Base-by-base conservation (phyloP, 2,113 vertebrate genomes). In the Lucifuga dentata region DNA sequence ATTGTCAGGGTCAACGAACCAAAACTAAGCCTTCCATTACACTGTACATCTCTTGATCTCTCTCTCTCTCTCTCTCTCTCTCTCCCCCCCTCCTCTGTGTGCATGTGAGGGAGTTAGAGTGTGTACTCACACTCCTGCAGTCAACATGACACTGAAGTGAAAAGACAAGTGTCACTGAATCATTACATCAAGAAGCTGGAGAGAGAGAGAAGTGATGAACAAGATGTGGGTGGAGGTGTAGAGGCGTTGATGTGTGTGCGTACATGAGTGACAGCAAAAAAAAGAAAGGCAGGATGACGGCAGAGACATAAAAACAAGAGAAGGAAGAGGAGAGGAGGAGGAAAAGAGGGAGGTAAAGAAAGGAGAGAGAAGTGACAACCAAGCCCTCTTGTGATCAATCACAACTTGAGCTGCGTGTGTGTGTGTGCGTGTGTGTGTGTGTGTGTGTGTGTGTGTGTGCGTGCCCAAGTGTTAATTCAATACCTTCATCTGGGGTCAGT, bases 81-180 rank as follows among this genome's bases (percentile, higher is more conserved):
- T 29, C 26, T 29, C 26, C n/a, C 23, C 45, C 41, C 26, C 51
- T 40, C 32, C 5, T 33, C 35, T 63, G 45, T 51, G 45, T 49
- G 1, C 2, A 32, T 45, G 43, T 9, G 43, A 11, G 43, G 3
- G 43, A 20, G 43, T 20, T 1, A 21, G 17, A 20, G 17, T 45
- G 43, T 45, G 11, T 11, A 11, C 9, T 5, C 11, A 0, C 20
- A 11, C 23, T 59, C 41, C 11, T 79, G 21, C 44, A 79, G 63
- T 59, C 24, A n/a, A 36, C 23, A 23, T 48, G 72, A 76, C 17
- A 44, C 66, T 63, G 62, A 78, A 63, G 61, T 20, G 71, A 78
- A 82, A 53, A 68, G 66, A 80, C 68, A 59, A 83, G 79, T 80
- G 68, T 63, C 71, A 66, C 57, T 63, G 70, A 83, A 81, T 79